Conservation (phyloP, 1,140 invertebrate species). For the Diachasma alloeum region DNA sequence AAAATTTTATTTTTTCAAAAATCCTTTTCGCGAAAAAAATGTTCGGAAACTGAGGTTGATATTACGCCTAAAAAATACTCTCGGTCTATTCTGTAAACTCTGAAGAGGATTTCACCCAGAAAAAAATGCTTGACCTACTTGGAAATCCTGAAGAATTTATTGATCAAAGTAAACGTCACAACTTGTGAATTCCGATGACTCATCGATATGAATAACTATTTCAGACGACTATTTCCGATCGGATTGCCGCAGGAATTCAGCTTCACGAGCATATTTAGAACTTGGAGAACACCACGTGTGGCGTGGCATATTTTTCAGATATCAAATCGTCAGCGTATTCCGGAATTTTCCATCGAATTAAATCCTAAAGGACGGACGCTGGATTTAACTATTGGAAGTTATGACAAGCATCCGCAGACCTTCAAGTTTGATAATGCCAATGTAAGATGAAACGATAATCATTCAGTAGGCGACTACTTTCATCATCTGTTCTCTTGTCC, state of each 20-base stretch:
- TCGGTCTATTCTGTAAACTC: no score
- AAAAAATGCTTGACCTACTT: no score
- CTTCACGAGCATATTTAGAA: constrained; percentile 73
- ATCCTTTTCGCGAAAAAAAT: no score
- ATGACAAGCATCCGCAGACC: constrained; percentile 69
- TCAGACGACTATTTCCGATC: constrained; percentile 72
- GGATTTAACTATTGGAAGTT: constrained; percentile 71
- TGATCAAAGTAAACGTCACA: no score
- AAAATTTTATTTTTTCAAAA: no score
- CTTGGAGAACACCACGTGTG: constrained; percentile 67
- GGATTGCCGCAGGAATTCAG: constrained; percentile 79
- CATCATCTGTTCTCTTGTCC: no score
- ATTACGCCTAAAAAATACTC: no score
- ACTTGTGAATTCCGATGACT: background rate
- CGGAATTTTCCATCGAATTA: constrained; percentile 76
- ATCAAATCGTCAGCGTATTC: constrained; percentile 66
- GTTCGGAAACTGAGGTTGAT: no score
- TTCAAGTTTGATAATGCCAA: constrained; percentile 68
- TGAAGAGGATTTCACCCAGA: no score
- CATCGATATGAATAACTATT: background rate
- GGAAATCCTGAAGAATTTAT: background rate
- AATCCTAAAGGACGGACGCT: constrained; percentile 71
- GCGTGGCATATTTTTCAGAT: constrained; percentile 79
- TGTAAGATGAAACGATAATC: constrained; percentile 55
- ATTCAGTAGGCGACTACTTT: no score